A percentile compares a stretch with the other conserved stretches of the same genome.
phyloP scores from a whole-genome alignment of 2,797 vertebrate genomes.

The Choloepus didactylus region DNA sequence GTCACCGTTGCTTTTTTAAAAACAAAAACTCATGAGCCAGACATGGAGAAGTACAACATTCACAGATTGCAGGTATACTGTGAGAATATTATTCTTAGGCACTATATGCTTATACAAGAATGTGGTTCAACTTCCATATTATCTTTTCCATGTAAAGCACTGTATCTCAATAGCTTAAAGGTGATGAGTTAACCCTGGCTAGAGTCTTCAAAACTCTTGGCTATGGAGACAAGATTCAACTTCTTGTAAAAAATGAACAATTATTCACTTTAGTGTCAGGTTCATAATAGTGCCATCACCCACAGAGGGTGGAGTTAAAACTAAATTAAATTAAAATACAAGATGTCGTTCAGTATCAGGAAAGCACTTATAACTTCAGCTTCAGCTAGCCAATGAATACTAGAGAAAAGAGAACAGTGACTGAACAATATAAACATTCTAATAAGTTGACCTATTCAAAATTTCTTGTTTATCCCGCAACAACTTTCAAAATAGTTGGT shows the following conservation, averaged over 20 bases:
- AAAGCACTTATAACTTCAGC: constrained; percentile 15
- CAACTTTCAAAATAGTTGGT: not conserved
- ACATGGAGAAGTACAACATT: not conserved
- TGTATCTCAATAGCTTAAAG: not conserved
- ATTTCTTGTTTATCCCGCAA: not conserved
- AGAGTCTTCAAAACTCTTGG: constrained; percentile 34
- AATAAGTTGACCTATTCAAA: not conserved
- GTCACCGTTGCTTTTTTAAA: constrained; percentile 43
- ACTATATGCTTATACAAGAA: not conserved
- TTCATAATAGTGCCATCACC: constrained; percentile 2
- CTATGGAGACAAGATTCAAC: not conserved
- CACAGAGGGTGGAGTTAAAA: constrained; percentile 1
- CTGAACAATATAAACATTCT: not conserved
- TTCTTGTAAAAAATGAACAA: constrained; percentile 22
- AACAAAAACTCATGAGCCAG: constrained; percentile 53
- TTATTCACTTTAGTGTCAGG: constrained; percentile 45
- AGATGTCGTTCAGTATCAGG: not conserved
- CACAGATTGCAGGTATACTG: not conserved
- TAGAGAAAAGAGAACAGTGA: not conserved
- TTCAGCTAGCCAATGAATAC: not conserved
- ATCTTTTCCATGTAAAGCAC: constrained; percentile 32
- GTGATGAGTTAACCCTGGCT: not conserved
- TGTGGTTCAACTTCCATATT: not conserved
- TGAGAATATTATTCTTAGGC: constrained; percentile 7
- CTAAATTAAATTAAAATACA: not conserved